Percentiles rank a stretch among this genome's conserved stretches.
phyloP scores from a whole-genome alignment of 2,113 vertebrate genomes.

The Odontesthes bonariensis region DNA sequence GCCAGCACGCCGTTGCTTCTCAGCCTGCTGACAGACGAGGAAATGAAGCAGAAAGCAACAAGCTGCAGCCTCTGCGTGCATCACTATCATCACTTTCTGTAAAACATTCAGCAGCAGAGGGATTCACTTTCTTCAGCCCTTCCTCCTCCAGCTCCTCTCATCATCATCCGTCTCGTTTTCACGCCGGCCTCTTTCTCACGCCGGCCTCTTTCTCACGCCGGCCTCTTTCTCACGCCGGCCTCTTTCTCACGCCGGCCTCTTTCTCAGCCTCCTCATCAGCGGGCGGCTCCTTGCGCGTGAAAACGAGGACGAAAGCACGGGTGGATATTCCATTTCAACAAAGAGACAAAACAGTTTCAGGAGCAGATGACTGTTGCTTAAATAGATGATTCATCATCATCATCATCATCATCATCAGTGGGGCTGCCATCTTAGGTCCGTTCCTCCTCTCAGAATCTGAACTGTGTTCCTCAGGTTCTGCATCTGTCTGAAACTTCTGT shows the following conservation, averaged over 20 bases:
- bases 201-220: too few species aligned
- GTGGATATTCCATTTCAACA: too few species aligned
- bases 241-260: neutral
- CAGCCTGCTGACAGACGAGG: constrained; percentile 3
- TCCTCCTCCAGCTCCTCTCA: constrained; percentile 14
- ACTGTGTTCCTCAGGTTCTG: too few species aligned
- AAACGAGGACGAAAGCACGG: neutral
- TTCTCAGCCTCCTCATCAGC: constrained; percentile 9
- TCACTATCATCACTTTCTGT: constrained; percentile 36
- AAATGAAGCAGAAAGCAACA: constrained; percentile 55
- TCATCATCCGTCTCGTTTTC: neutral
- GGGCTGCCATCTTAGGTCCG: too few species aligned
- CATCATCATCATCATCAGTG: too few species aligned
- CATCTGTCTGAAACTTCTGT: too few species aligned
- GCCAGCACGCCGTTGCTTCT: constrained; percentile 26
- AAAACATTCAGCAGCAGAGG: constrained; percentile 15
- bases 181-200: too few species aligned
- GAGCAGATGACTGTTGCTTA: too few species aligned
- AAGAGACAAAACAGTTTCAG: too few species aligned
- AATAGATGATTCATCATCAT: too few species aligned
- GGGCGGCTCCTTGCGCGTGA: neutral
- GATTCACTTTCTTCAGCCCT: constrained; percentile 19
- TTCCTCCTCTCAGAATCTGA: too few species aligned
- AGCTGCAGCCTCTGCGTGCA: neutral
- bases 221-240: neutral